Conservation (phyloP, 2,113 vertebrate genomes). For the Microcebus murinus region DNA sequence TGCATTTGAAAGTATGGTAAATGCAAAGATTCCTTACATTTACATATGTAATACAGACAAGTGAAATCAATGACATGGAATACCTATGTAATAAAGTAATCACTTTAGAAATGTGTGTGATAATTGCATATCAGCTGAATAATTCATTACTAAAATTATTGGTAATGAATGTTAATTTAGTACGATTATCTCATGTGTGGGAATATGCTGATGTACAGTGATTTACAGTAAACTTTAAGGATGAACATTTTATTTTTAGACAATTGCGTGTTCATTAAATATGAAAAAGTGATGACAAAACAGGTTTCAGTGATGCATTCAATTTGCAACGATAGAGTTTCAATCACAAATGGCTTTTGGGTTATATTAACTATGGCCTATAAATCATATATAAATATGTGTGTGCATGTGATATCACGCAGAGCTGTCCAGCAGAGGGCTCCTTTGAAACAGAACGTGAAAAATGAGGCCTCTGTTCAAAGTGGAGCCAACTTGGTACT, state of each 20-base stretch:
- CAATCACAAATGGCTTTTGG: slow-evolving; percentile 67
- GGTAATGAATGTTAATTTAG: slow-evolving; percentile 80
- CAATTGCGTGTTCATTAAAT: slow-evolving; percentile 60
- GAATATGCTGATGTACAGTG: slow-evolving; percentile 79
- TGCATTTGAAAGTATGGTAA: slow-evolving; percentile 48
- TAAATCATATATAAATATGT: slow-evolving; percentile 73
- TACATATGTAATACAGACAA: slow-evolving; percentile 70
- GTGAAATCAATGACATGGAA: slow-evolving; percentile 78
- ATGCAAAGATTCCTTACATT: slow-evolving; percentile 69
- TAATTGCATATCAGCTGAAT: slow-evolving; percentile 81
- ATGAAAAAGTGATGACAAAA: slow-evolving; percentile 76
- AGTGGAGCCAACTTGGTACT: slow-evolving; percentile 74
- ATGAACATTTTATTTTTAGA: slow-evolving; percentile 80
- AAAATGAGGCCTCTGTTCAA: slow-evolving; percentile 77
- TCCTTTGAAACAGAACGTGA: slow-evolving; percentile 87
- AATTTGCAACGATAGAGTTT: slow-evolving; percentile 59
- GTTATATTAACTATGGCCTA: slow-evolving; percentile 60
- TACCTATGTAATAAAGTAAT: slow-evolving; percentile 78
- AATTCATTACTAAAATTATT: slow-evolving; percentile 84
- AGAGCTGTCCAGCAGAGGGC: slow-evolving; percentile 88
- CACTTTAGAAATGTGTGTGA: slow-evolving; percentile 77
- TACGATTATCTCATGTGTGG: slow-evolving; percentile 78
- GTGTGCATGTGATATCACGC: slow-evolving; percentile 47
- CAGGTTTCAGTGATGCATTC: slow-evolving; percentile 66
- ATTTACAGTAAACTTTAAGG: slow-evolving; percentile 78